Evolutionary conservation across 2,113 vertebrate species (phyloP), one percentile per base, ranked within the genome.

Genomic region (Chloebia gouldiae): DNA sequence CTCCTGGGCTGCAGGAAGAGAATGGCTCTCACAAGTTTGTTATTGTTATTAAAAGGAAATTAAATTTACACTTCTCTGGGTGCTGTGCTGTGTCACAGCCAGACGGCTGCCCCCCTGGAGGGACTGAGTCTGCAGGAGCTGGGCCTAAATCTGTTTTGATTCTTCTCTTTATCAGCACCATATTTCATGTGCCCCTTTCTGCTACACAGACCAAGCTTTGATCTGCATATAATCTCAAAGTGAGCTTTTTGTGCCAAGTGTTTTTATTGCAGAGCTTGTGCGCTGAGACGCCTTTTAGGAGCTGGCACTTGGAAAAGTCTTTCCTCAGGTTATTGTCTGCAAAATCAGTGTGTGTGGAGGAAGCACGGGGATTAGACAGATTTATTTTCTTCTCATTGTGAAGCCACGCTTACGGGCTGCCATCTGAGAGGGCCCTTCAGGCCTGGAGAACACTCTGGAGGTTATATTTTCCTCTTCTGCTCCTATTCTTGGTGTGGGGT

Each of bases 241-340:
- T 9, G 40, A 82, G 70, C 25, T 83, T 90, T 80, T 42, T 53
- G 39, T 92, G 91, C 90, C 91, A 83, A 94, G 56, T 86, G 80
- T 61, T 95, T 86, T 50, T 56, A 60, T 47, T 79, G 68, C 78
- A 51, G 83, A 86, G 76, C 86, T 57, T 45, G 31, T 61, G 59
- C 44, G 3, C 53, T 15, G 53, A 86, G 89, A 61, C 0, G 49
- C 75, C 50, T 91, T 93, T 88, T 90, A 60, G 82, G 64, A 73
- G 85, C 40, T 96, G 87, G 78, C 92, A 56, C 50, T 92, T 63
- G 78, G 78, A 86, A 71, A 79, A 95, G 54, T 63, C 71, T 90
- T 84, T 59, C 79, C 66, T 90, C 57, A 22, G 65, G 77, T 92
- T 93, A 89, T 94, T 97, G 90, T 95, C 56, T 96, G 82, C 73